Evolutionary conservation across 2,113 vertebrate species (phyloP).

Genomic region (Centropristis striata): DNA sequence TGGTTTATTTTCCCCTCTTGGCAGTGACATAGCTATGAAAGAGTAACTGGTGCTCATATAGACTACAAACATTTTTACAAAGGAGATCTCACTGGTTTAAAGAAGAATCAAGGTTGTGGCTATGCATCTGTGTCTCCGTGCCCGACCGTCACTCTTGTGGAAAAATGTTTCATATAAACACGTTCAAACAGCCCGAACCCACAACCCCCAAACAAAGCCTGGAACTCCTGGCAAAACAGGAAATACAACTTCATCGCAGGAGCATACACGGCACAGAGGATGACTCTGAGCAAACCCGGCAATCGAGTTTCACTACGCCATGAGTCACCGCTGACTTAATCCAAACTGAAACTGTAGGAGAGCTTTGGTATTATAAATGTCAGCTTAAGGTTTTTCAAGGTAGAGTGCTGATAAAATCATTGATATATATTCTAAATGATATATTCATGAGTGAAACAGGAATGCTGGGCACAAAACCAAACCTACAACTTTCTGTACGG

Average conservation of each 20-base stretch:
- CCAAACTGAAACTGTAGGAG: no score
- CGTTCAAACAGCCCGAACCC: conserved; percentile 58
- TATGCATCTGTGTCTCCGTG: conserved; percentile 1
- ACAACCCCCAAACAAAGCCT: conserved; percentile 61
- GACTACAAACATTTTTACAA: conserved; percentile 5
- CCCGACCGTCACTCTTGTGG: neutral
- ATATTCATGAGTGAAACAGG: no score
- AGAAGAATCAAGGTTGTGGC: neutral
- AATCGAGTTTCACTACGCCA: conserved; percentile 62
- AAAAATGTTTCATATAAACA: conserved; percentile 56
- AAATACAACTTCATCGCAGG: conserved; percentile 67
- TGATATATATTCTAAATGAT: no score
- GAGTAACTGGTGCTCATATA: neutral
- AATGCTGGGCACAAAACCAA: no score
- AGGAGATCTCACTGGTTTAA: conserved; percentile 16
- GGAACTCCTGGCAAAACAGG: conserved; percentile 74
- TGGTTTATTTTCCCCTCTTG: neutral
- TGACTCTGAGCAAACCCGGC: conserved; percentile 62
- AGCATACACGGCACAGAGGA: conserved; percentile 22
- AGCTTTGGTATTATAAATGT: no score
- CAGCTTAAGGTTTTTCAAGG: no score
- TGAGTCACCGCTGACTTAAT: conserved; percentile 51
- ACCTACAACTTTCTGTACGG: no score
- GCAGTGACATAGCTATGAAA: neutral
- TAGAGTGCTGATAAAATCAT: no score